phyloP scores from a whole-genome alignment of 2,888 invertebrate species.

The Melieria omissa region DNA sequence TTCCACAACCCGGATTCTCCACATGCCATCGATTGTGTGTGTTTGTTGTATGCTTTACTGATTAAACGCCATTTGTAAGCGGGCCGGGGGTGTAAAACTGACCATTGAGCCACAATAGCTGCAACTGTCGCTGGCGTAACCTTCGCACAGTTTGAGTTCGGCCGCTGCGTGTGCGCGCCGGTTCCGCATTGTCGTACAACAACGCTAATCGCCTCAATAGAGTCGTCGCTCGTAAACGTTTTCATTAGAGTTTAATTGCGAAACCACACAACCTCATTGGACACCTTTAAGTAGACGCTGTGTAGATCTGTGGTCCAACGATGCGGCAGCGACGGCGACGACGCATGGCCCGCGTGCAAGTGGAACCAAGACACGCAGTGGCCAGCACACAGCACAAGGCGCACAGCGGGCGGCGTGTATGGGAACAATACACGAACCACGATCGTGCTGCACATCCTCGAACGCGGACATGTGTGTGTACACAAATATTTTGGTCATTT shows the following conservation, averaged over 20 bases:
- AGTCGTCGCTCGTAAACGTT: slow-evolving; percentile 47
- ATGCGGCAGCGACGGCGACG: not conserved
- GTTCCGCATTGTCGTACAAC: not conserved
- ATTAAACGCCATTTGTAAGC: slow-evolving; percentile 24
- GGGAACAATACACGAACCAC: slow-evolving; percentile 1
- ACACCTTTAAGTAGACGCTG: slow-evolving; percentile 34
- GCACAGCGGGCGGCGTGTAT: slow-evolving; percentile 34
- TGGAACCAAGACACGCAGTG: slow-evolving; percentile 26
- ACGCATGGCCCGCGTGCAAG: slow-evolving; percentile 9
- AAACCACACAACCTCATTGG: slow-evolving; percentile 44
- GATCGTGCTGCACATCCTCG: no score
- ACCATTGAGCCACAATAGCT: no score
- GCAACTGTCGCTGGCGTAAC: no score
- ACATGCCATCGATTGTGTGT: not conserved
- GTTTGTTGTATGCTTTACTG: slow-evolving; percentile 9
- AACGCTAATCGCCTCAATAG: slow-evolving; percentile 47
- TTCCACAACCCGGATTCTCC: no score
- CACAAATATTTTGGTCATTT: slow-evolving; percentile 12
- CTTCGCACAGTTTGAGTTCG: no score
- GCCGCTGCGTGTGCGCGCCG: no score
- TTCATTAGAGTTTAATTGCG: slow-evolving; percentile 51
- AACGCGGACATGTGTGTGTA: slow-evolving; percentile 12
- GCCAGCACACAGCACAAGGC: slow-evolving; percentile 23
- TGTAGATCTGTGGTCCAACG: slow-evolving; percentile 10
- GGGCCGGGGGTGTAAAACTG: slow-evolving; percentile 12